Conservation (phyloP, 2,797 vertebrate genomes). For the Acridotheres tristis region DNA sequence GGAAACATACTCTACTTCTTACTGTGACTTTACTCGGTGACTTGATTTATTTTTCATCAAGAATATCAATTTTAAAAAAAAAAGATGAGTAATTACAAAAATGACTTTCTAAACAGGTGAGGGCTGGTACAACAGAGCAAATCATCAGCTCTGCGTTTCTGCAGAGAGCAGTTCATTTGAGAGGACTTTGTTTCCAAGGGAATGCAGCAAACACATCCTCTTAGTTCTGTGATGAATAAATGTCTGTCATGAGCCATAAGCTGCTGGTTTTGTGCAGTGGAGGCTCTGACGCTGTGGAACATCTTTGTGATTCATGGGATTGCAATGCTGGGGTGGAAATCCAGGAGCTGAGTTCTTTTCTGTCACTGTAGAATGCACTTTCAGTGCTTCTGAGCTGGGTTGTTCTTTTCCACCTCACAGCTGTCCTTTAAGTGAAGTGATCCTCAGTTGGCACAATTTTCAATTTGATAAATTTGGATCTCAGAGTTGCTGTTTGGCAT, state of each 20-base stretch:
- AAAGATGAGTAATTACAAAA: neutral
- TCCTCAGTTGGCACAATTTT: neutral
- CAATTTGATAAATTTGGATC: neutral
- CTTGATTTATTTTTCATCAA: neutral
- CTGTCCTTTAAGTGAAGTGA: neutral
- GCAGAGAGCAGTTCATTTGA: neutral
- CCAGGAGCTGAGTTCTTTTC: neutral
- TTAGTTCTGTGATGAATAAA: neutral
- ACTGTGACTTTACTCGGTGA: neutral
- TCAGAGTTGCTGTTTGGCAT: neutral
- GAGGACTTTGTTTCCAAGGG: slow-evolving; percentile 13
- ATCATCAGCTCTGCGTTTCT: neutral
- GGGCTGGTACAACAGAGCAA: neutral
- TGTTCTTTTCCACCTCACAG: neutral
- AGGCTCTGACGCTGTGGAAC: slow-evolving; percentile 15
- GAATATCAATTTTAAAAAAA: neutral
- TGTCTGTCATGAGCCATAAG: slow-evolving; percentile 21
- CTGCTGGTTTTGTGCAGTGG: neutral
- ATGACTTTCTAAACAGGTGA: neutral
- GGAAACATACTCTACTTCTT: neutral
- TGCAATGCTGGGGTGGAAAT: slow-evolving; percentile 12
- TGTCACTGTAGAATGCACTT: neutral
- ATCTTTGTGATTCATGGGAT: slow-evolving; percentile 44
- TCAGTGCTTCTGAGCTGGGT: neutral
- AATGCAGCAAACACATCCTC: slow-evolving; percentile 29